Evolutionary conservation across 2,113 vertebrate species (phyloP), one percentile per base, ranked within the genome.

Genomic region (Arvicanthis niloticus): DNA sequence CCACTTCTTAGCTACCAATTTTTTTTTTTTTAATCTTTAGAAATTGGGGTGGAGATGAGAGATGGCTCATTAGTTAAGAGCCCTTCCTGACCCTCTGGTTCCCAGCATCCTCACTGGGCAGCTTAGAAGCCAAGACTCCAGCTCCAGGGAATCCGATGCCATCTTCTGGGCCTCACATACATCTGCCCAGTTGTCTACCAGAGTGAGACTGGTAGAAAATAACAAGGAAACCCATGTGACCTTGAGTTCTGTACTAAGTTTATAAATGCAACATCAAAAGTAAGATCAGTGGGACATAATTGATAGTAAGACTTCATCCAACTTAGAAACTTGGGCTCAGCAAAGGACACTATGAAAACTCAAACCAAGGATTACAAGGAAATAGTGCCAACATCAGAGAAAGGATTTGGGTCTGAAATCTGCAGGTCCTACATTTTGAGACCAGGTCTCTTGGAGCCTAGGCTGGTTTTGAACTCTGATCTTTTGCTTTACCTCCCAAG

Each of bases 311-410:
- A n/a, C 7, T 53, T 88, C 40, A 88, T n/a, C 48, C 34, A 84
- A 75, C 42, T 6, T 70, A 42, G 24, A 84, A 94, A 77, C 2
- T 29, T 88, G 42, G 37, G 70, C 48, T 89, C 60, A 84, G 60
- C 40, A 45, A 97, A 90, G 82, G 31, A 62, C 40, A 68, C 56
- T 34, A 93, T 94, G 75, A 88, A 92, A 95, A 88, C 90, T 21
- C 72, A 42, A 91, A 65, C 31, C 80, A 94, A 93, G 53, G 70
- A 82, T 82, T 42, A 29, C 45, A 31, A 70, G 15, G 26, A 58
- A 42, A 88, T 51, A n/a, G 19, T 87, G 6, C 5, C 21, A 67
- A 92, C 34, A 37, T 70, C 62, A 75, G n/a, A 48, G 58, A 92
- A 94, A 87, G 51, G 31, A 48, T 34, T 81, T 87, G 9, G 45